Evolutionary conservation across 2,113 vertebrate species (phyloP).

Genomic region (Synodontis membranacea): DNA sequence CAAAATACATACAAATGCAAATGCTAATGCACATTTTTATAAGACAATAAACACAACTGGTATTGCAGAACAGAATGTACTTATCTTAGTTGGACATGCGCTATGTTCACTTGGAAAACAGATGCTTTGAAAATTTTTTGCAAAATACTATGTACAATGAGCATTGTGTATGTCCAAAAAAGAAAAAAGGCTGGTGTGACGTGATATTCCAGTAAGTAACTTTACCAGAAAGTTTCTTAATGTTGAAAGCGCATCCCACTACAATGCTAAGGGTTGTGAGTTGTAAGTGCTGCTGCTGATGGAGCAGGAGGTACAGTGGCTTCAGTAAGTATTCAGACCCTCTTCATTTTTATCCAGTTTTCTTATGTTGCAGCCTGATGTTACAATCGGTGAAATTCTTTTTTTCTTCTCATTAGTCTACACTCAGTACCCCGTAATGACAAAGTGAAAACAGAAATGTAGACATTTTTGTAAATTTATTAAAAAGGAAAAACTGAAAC

Average conservation of each 20-base stretch:
- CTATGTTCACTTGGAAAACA: not conserved
- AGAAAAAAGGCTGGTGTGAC: not conserved
- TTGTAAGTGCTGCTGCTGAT: not conserved
- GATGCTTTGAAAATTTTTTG: not conserved
- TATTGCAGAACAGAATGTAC: not conserved
- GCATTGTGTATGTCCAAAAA: not conserved
- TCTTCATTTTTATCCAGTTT: no score
- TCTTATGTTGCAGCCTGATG: no score
- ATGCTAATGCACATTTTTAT: not conserved
- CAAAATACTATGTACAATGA: not conserved
- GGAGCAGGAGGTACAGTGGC: not conserved
- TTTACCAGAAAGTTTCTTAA: not conserved
- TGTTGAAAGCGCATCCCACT: not conserved
- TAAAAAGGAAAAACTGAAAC: no score
- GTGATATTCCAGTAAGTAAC: not conserved
- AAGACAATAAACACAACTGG: not conserved
- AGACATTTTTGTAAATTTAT: no score
- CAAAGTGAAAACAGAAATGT: no score
- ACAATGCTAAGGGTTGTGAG: not conserved
- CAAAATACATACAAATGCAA: not conserved
- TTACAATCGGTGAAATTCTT: no score
- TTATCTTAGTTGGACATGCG: not conserved
- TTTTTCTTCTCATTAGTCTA: no score
- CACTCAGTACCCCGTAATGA: no score
- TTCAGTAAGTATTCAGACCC: no score